Evolutionary conservation across 2,797 vertebrate species (phyloP), one percentile per base, ranked within the genome.

Genomic region (Acanthiza pusilla): DNA sequence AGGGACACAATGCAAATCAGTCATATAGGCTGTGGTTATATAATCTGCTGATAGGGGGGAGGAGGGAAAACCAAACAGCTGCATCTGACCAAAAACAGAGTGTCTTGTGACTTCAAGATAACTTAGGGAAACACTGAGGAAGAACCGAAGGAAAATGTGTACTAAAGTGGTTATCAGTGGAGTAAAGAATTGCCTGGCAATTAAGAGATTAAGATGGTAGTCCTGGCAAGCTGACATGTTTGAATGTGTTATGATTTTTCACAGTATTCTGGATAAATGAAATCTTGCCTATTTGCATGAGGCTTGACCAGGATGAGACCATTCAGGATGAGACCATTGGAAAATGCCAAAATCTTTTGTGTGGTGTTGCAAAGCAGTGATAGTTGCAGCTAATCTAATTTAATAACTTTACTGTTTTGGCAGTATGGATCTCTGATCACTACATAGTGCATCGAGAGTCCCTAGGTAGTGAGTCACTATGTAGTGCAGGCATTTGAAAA

Each of bases 1-100:
- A 53, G 77, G 57, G 75, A 72, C 88, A 73, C 70, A 71, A 84
- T 92, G 92, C 91, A 94, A 88, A 90, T 91, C 89, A 85, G 79
- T 70, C 43, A 54, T 71, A 76, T 58, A 79, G 90, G 58, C 67
- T 95, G 43, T 88, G 75, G 62, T 95, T 97, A 87, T 92, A 65
- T 95, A 95, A 94, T 90, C 90, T 94, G 42, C 66, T 95, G 54
- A 67, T 79, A 55, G 51, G 36, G 75, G 32, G 70, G 91, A 92
- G 72, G 71, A 88, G 93, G 70, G 51, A 71, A 78, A 77, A 73
- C 74, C 21, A 67, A 92, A 78, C 93, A 95, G 94, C 94, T 96
- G 93, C 85, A 89, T 73, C 68, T 92, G 47, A 51, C 83, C 65
- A 78, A 87, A 94, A 95, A 29, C 79, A 95, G 93, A 92, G 43